phyloP scores from a whole-genome alignment of 2,797 vertebrate genomes.

The Falco concolor region DNA sequence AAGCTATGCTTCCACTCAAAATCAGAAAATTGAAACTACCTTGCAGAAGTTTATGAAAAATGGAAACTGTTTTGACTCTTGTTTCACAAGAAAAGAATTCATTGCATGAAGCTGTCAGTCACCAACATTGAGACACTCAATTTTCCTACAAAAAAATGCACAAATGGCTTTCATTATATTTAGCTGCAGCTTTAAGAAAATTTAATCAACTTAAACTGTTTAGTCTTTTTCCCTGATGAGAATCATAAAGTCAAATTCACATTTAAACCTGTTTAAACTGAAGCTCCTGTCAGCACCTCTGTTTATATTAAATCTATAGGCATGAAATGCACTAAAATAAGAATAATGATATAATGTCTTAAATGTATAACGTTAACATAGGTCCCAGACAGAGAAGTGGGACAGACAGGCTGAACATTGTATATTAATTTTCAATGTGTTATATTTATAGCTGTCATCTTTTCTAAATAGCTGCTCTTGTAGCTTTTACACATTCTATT shows the following conservation, averaged over 20 bases:
- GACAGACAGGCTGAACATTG: slow-evolving; percentile 33
- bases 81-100: slow-evolving; percentile 67
- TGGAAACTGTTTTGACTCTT: slow-evolving; percentile 63
- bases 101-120: slow-evolving; percentile 69
- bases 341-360: slow-evolving; percentile 68
- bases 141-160: slow-evolving; percentile 61
- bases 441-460: slow-evolving; percentile 36
- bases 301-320: slow-evolving; percentile 74
- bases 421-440: slow-evolving; percentile 52
- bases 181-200: slow-evolving; percentile 80
- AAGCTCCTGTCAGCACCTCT: slow-evolving; percentile 78
- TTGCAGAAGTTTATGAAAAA: slow-evolving; percentile 45
- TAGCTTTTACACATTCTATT: background rate
- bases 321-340: slow-evolving; percentile 74
- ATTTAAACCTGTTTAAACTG: slow-evolving; percentile 68
- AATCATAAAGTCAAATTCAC: slow-evolving; percentile 76
- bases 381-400: slow-evolving; percentile 46
- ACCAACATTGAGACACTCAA: slow-evolving; percentile 57
- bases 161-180: slow-evolving; percentile 82
- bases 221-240: slow-evolving; percentile 80
- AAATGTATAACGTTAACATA: slow-evolving; percentile 60
- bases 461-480: slow-evolving; percentile 13
- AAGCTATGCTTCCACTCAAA: slow-evolving; percentile 22
- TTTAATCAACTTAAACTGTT: slow-evolving; percentile 82
- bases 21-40: slow-evolving; percentile 59